Conservation (phyloP, 2,797 vertebrate genomes). For the Poecilia wingei region DNA sequence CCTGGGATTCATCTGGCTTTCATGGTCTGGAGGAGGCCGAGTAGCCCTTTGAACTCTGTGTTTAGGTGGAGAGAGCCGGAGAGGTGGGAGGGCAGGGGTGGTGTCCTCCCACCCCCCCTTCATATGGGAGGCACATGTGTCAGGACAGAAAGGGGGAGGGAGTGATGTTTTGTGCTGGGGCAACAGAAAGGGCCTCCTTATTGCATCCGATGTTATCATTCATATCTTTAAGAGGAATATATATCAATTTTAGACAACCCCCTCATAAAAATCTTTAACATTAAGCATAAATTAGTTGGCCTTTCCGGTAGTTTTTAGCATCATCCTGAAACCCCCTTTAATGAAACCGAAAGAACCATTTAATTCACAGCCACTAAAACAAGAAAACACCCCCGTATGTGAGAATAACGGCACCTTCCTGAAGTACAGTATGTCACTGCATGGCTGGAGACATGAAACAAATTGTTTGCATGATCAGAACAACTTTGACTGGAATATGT, state of each 20-base stretch:
- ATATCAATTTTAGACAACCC: background rate
- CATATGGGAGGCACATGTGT: slow-evolving; percentile 85
- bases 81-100: slow-evolving; percentile 74
- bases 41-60: slow-evolving; percentile 84
- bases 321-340: background rate
- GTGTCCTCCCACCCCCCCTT: slow-evolving; percentile 55
- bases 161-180: slow-evolving; percentile 26
- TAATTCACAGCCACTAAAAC: background rate
- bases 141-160: slow-evolving; percentile 51
- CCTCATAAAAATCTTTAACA: background rate
- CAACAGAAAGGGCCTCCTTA: slow-evolving; percentile 51
- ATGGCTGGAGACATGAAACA: background rate
- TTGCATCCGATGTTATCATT: background rate
- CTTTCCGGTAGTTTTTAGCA: background rate
- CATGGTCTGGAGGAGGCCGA: slow-evolving; percentile 85
- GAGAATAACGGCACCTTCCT: background rate
- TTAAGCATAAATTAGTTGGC: background rate
- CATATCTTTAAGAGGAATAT: background rate
- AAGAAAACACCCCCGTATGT: background rate
- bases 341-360: background rate
- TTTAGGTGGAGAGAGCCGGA: slow-evolving; percentile 81
- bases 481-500: background rate
- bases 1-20: slow-evolving; percentile 85
- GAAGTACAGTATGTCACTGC: background rate
- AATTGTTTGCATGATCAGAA: background rate